phyloP scores from a whole-genome alignment of 2,113 vertebrate genomes.

The Cyphomyrus plagiostoma region DNA sequence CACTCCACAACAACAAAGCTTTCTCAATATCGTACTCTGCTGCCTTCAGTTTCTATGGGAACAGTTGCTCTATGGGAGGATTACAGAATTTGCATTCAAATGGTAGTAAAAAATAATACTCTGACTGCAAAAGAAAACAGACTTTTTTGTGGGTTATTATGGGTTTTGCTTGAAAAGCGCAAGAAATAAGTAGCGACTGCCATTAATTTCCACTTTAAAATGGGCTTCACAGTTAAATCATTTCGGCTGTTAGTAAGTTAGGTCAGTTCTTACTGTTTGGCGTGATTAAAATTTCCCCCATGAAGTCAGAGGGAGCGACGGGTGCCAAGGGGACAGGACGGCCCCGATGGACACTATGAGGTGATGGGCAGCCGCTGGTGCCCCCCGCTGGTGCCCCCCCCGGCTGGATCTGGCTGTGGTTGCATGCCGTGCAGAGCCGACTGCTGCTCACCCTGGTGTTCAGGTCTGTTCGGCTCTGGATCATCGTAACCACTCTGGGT shows the following conservation, averaged over 20 bases:
- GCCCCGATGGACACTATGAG: background rate
- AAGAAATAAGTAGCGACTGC: background rate
- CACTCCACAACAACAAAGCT: conserved; percentile 2
- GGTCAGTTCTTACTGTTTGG: background rate
- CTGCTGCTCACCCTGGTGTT: background rate
- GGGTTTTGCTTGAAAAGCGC: conserved; percentile 2
- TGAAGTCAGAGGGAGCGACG: background rate
- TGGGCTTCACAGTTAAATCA: background rate
- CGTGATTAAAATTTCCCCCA: background rate
- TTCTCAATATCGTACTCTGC: conserved; percentile 36
- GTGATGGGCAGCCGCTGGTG: background rate
- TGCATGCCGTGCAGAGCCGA: background rate
- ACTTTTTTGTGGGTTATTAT: background rate
- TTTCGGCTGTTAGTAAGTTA: background rate
- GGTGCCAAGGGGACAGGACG: background rate
- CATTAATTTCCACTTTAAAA: conserved; percentile 7
- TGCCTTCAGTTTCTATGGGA: conserved; percentile 50
- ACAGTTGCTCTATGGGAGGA: conserved; percentile 39
- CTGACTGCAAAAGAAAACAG: background rate
- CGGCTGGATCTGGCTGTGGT: background rate
- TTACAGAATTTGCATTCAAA: conserved; percentile 28
- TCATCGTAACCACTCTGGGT: background rate
- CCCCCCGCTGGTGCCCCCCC: background rate
- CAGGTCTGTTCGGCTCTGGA: background rate
- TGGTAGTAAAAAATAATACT: conserved; percentile 19